Evolutionary conservation across 1,140 invertebrate species (phyloP), one percentile per base, ranked within the genome.

Genomic region (Ceratina japonica): DNA sequence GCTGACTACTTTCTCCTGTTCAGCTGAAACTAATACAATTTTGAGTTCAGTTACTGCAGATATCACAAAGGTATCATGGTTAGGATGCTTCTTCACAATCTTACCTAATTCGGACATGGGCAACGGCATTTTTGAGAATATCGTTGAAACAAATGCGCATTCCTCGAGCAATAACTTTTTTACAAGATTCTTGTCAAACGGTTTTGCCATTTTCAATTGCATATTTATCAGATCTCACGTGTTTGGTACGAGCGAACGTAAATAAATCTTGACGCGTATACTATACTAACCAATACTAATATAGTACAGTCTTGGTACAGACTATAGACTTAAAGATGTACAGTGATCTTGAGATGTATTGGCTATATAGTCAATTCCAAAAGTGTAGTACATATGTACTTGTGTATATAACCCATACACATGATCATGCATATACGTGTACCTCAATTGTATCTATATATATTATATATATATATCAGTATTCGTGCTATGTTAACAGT

Each of bases 91-190:
- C 10, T 22, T 75, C 79, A 77, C 59, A 81, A 69, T 82, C 62
- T 82, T 79, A 89, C 90, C 88, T 75, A 88, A 65, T 77, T 90
- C 88, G 18, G 69, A 63, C 12, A 75, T 58, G 13, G 93, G 90
- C 16, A 93, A 68, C n/a, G 91, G 88, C 75, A 91, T 89, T 85
- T 89, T 90, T 49, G 90, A 87, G 75, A 93, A 92, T 82, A 93
- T 86, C 65, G 91, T 75, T 1, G 90, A 86, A 27, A 94, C 91
- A 78, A 93, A 93, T 79, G 90, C 85, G 65, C 91, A 90, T 87
- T 93, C 93, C 51, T 84, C 78, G 37, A 84, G 54, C 31, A 93
- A 81, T 51, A 91, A 82, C 61, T 89, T 63, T 64, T 89, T 88
- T 0, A 89, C 80, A 75, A 86, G 76, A 66, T 90, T 90, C n/a